Evolutionary conservation across 2,113 vertebrate species (phyloP).

Genomic region (Chelonoidis abingdonii): DNA sequence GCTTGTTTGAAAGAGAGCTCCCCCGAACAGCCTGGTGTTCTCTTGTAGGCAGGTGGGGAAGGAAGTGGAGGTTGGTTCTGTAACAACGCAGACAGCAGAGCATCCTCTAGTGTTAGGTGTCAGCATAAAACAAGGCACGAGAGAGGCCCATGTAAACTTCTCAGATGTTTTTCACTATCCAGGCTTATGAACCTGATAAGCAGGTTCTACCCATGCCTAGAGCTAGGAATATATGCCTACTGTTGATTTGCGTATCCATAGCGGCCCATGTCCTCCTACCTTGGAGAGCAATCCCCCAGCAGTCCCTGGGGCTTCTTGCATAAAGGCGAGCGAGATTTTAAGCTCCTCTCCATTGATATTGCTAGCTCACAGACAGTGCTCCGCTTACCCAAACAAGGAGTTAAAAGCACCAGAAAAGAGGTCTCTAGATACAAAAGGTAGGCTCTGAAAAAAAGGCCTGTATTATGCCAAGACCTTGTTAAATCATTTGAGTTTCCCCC

Average conservation of each 20-base stretch:
- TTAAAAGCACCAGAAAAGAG: background rate
- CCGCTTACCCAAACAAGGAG: background rate
- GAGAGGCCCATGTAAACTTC: fast-evolving
- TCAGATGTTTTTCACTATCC: fast-evolving
- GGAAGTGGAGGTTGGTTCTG: background rate
- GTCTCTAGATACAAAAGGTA: background rate
- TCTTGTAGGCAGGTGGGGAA: too few species aligned
- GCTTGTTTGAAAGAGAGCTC: background rate
- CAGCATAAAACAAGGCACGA: background rate
- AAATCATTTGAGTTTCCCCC: background rate
- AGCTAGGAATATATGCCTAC: too few species aligned
- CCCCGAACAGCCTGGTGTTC: too few species aligned
- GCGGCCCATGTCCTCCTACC: background rate
- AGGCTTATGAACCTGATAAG: fast-evolving
- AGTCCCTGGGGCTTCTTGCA: fast-evolving
- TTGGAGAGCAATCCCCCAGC: fast-evolving
- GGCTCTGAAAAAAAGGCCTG: too few species aligned
- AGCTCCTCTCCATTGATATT: too few species aligned
- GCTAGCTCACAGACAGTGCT: background rate
- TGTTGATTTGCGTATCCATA: fast-evolving
- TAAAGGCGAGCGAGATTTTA: too few species aligned
- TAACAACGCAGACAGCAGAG: background rate
- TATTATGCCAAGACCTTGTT: background rate
- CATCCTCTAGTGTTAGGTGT: background rate
- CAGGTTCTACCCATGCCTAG: fast-evolving